Evolutionary conservation across 2,888 invertebrate genomes (phyloP).

Genomic region (Ischnura elegans): DNA sequence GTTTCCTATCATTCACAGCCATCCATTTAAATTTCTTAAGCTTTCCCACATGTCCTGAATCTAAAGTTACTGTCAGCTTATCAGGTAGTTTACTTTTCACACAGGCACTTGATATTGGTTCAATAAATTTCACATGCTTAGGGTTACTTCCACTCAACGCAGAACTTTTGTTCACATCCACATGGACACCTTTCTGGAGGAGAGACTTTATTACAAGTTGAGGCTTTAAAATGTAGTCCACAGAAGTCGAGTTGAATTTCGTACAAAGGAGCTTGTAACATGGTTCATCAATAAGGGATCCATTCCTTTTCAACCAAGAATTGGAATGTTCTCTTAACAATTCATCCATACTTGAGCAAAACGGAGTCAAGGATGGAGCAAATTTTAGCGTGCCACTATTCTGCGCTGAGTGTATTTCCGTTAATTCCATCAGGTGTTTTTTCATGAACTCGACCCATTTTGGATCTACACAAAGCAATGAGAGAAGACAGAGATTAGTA

Average conservation of each 20-base stretch:
- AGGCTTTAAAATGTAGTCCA: constrained; percentile 19
- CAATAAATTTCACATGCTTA: neutral
- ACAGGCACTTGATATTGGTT: neutral
- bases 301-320: neutral
- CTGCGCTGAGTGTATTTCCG: neutral
- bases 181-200: neutral
- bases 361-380: neutral
- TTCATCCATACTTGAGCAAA: constrained; percentile 10
- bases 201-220: neutral
- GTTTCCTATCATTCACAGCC: neutral
- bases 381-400: neutral
- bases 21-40: neutral
- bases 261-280: neutral
- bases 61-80: neutral
- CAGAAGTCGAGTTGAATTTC: neutral
- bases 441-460: constrained; percentile 8
- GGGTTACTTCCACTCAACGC: neutral
- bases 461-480: neutral
- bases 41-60: neutral
- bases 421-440: neutral
- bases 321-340: neutral
- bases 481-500: neutral
- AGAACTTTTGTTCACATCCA: constrained; percentile 14
- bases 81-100: neutral
- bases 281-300: neutral